phyloP scores from a whole-genome alignment of 2,797 vertebrate genomes.

The Heteromormyrus szaboi region DNA sequence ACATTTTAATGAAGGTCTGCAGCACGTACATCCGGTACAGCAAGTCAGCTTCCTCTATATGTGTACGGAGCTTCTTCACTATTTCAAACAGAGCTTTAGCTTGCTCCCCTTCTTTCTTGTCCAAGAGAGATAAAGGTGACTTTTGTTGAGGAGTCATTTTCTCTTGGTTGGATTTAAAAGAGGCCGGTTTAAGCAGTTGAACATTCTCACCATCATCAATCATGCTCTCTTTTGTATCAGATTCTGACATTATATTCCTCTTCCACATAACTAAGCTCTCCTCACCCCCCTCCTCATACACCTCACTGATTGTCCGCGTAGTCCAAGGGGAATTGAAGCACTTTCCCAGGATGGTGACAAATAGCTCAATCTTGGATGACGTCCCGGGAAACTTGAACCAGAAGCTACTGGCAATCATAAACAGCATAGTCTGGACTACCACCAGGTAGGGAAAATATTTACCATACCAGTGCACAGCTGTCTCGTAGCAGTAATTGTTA shows the following conservation, averaged over 20 bases:
- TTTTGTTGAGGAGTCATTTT: conserved; percentile 62
- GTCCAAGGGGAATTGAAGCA: conserved; percentile 92
- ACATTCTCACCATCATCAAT: conserved; percentile 44
- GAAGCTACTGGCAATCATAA: conserved; percentile 85
- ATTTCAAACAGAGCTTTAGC: conserved; percentile 89
- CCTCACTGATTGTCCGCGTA: conserved; percentile 79
- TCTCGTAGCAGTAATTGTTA: conserved; percentile 84
- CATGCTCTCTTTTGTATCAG: conserved; percentile 26
- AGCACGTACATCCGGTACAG: conserved; percentile 81
- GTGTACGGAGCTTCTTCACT: conserved; percentile 81
- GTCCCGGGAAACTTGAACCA: conserved; percentile 92
- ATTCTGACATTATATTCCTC: conserved; percentile 50
- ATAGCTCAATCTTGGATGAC: conserved; percentile 86
- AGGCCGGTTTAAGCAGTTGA: conserved; percentile 45
- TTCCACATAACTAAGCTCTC: conserved; percentile 56
- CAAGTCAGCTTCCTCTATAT: conserved; percentile 80
- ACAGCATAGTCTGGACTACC: conserved; percentile 80
- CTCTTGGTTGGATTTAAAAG: conserved; percentile 59
- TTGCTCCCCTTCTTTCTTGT: conserved; percentile 86
- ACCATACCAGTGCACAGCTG: conserved; percentile 81
- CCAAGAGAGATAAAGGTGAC: conserved; percentile 60
- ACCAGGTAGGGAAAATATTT: conserved; percentile 89
- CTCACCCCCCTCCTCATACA: conserved; percentile 75
- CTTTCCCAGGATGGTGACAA: conserved; percentile 77
- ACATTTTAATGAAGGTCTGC: conserved; percentile 75